Conservation (phyloP, 2,113 vertebrate genomes). For the Catagonus wagneri region DNA sequence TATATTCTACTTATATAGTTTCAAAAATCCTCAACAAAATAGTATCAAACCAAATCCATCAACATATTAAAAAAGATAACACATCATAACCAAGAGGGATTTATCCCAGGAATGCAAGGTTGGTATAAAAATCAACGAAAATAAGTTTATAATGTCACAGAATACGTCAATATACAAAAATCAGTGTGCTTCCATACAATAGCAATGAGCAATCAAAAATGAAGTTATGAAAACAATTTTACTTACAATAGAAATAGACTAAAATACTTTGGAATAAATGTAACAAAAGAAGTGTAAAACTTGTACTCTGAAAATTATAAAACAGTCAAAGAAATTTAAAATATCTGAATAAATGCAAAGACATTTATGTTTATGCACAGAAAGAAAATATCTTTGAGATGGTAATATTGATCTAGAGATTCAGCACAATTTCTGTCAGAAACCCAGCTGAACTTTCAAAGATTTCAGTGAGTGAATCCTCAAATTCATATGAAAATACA, state of each 20-base stretch:
- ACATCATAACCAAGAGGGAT: not conserved
- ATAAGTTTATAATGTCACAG: not conserved
- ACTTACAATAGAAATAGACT: not conserved
- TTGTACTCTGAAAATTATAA: not conserved
- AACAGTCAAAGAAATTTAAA: not conserved
- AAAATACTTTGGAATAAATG: not conserved
- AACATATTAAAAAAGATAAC: not conserved
- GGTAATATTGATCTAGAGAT: not conserved
- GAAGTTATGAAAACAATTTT: not conserved
- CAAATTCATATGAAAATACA: not conserved
- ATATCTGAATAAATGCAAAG: constrained; percentile 26
- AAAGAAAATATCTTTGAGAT: not conserved
- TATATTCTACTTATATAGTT: not conserved
- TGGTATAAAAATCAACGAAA: too few species aligned
- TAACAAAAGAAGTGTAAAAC: not conserved
- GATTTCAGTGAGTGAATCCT: not conserved
- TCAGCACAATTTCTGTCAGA: not conserved
- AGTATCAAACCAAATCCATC: not conserved
- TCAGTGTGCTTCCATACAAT: not conserved
- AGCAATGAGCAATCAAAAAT: not conserved
- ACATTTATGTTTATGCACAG: not conserved
- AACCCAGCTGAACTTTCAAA: not conserved
- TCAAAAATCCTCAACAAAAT: not conserved
- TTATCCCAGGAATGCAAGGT: not conserved
- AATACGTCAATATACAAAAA: not conserved